Evolutionary conservation across 2,888 invertebrate genomes (phyloP), one percentile per base, ranked within the genome.

Genomic region (Nymphalis urticae): DNA sequence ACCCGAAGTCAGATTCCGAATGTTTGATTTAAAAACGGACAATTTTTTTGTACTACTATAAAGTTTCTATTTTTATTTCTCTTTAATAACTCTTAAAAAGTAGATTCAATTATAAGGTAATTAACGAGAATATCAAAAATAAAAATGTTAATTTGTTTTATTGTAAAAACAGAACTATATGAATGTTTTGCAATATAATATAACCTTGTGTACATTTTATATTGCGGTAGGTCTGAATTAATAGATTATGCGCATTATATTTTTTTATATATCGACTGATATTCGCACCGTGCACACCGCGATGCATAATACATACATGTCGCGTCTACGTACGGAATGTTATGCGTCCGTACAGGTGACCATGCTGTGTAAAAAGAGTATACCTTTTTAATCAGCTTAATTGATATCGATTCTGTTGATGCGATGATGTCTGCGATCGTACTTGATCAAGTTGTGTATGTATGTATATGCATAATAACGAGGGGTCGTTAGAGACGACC

Each of bases 381-480:
- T 70, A 63, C 63, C 1, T 53, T 68, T 72, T 72, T 72, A 72
- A 72, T 72, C 72, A 72, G 68, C 48, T 58, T 72, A 72, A 72
- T 72, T 68, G 72, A 68, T 72, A 72, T 72, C 64, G 72, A 70
- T 70, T 72, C 58, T 47, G 50, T 65, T 50, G 62, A 69, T 62
- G 66, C 56, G 56, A 62, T 62, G 66, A 61, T 68, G 61, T 72
- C 69, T 70, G 66, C 68, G 63, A 70, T 66, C 51, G 32, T 60
- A 59, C 62, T 53, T 70, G 47, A 64, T 68, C 36, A 68, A 66
- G 48, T 70, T 56, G 24, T 17, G 54, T 42, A 42, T 1, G 36
- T 36, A 42, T 13, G 10, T 42, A 42, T 42, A 13, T 56, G 54
- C 17, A 32, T 56, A 32, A 32, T 56, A 56, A 27, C 27, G 16